Base-by-base conservation (phyloP, 1,140 invertebrate species). In the Drosophila nasuta region DNA sequence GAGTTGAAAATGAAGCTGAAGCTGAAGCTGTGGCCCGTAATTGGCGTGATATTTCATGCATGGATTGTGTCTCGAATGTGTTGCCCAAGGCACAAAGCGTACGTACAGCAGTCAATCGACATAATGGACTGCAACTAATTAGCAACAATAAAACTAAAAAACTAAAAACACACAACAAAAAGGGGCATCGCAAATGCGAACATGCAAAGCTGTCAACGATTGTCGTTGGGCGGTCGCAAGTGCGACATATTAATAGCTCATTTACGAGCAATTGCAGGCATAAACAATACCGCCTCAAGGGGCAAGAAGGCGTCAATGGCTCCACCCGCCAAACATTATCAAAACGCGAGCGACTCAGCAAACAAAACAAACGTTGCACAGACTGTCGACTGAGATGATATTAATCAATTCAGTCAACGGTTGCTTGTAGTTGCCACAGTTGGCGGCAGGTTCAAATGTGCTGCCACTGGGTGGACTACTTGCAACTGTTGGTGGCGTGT, bases 1-100 rank as follows among this genome's bases (percentile, higher is more conserved):
- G 13, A 59, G 11, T 46, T 10, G 25, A 35, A 46, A 20, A 25
- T 7, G 25, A n/a, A 46, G 43, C 64, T 20, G 30, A 17, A 30
- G 52, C 54, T 58, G 30, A 20, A 43, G 15, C 49, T 63, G 64
- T 68, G 60, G 60, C 64, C 46, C 72, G 70, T 89, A 88, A 89
- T 89, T 88, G 83, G 80, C 69, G 83, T 72, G 80, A 83, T 88
- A 83, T 89, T 88, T 88, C 83, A 83, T 81, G 80, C 81, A 75
- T 74, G 51, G 81, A 75, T 62, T 60, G 59, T 46, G 54, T 43
- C 25, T 56, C 38, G 46, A 41, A 35, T 66, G 60, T 77, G 60
- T 77, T 80, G 85, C 83, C 65, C 66, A 77, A 80, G 77, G 85
- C 69, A 68, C 25, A 68, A 17, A 28, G 3, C n/a, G 41, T 43